Evolutionary conservation across 1,140 invertebrate species (phyloP).

Genomic region (Heliconius melpomene): DNA sequence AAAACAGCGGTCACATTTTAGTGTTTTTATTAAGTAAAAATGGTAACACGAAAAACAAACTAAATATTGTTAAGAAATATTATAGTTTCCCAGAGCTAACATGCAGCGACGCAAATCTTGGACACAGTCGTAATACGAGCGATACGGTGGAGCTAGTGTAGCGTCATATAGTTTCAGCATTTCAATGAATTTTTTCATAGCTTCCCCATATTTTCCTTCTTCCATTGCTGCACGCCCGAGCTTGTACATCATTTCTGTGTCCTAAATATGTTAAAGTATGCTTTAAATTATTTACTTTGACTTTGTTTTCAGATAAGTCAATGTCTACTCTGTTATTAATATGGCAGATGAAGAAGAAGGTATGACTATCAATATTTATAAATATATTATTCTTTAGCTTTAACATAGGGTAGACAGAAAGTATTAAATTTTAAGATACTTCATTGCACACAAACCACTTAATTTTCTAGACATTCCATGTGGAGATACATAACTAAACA

Average conservation of each 20-base stretch:
- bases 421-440: too few species aligned
- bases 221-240: conserved; percentile 85
- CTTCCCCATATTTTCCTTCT: conserved; percentile 83
- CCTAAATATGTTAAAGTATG: conserved; percentile 63
- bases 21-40: background rate
- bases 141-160: conserved; percentile 88
- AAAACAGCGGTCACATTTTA: background rate
- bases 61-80: conserved; percentile 53
- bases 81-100: conserved; percentile 85
- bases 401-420: too few species aligned
- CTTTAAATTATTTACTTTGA: background rate
- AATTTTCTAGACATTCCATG: too few species aligned
- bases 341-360: conserved; percentile 74
- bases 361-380: conserved; percentile 24
- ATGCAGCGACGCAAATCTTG: conserved; percentile 89
- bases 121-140: conserved; percentile 91
- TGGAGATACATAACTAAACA: too few species aligned
- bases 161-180: conserved; percentile 87
- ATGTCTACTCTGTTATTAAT: background rate
- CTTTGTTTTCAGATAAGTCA: conserved; percentile 13
- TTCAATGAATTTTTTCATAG: conserved; percentile 86
- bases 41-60: conserved; percentile 21
- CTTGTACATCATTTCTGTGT: conserved; percentile 87
- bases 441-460: too few species aligned
- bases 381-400: conserved; percentile 4